Base-by-base conservation (phyloP, 2,797 vertebrate species). In the Helicolenus hilgendorfi region DNA sequence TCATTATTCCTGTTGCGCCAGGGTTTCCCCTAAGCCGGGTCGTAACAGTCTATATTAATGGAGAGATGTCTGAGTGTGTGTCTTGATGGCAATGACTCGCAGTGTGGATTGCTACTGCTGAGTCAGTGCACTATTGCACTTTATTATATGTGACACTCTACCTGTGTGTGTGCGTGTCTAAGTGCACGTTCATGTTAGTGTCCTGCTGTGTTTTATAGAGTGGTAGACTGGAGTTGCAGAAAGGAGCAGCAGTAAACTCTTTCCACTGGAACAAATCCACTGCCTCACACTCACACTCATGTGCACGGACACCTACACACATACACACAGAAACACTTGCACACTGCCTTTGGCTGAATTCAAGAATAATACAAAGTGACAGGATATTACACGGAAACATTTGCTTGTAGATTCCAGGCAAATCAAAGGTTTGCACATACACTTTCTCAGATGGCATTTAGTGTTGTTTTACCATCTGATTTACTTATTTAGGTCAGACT, bases 181-280 rank as follows among this genome's bases (percentile, higher is more conserved):
- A 60, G 29, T 56, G 59, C 24, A 83, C 35, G 1, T 31, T 86
- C 65, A 80, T 79, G 77, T 83, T 83, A 88, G 83, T 62, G 26
- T 72, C 94, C 88, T 73, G 91, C 89, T 91, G 92, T 72, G 79
- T 90, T 96, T 96, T 92, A 94, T 90, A 70, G 84, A 93, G 87
- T 80, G 81, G 26, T 65, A 79, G 65, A 91, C 58, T 24, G 77
- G 53, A 86, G 80, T 41, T 84, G 58, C 85, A 89, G 70, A 91
- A 68, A 70, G 56, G 18, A 75, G 45, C 65, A 33, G 78, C 74
- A 75, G 71, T 87, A 87, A 93, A 94, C 41, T 92, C 59, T 94
- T 95, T 96, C 92, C 96, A 93, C 70, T 96, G 93, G 91, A 94
- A 87, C 88, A 84, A 91, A 91, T 35, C 69, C 35, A 58, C 78